These are phyloP conservation scores for Orthonychiurus folsomi DNA, from an alignment of 2,888 invertebrate species.

Conservation along the genomic window DNA sequence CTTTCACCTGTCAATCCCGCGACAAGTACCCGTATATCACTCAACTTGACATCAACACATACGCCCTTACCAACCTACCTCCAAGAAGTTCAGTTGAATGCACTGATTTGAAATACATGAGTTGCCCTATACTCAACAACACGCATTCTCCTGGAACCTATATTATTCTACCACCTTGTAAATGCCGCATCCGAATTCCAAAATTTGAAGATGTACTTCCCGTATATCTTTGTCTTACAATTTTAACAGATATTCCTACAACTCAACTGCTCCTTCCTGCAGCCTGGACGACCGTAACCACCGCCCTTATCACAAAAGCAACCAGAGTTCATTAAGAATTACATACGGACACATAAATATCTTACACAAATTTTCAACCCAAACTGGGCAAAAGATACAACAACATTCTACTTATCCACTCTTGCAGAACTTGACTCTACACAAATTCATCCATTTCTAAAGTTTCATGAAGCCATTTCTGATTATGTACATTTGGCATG, in stretches of 20 bases:
- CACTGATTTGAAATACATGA: not conserved
- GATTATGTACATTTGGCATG: not conserved
- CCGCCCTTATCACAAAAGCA: not conserved
- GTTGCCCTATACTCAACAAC: not conserved
- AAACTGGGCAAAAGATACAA: not conserved
- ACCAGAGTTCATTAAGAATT: not conserved
- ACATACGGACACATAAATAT: not conserved
- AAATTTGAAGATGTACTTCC: not conserved
- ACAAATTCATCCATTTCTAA: too few relatives aligned
- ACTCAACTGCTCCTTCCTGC: not conserved
- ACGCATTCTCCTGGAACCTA: not conserved
- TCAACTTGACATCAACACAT: not conserved
- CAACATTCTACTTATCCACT: not conserved
- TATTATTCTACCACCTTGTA: not conserved
- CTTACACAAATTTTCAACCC: not conserved
- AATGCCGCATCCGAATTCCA: not conserved
- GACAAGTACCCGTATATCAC: not conserved
- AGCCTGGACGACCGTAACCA: not conserved
- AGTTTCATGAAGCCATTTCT: not conserved
- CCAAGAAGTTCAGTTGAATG: not conserved
- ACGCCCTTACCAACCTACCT: not conserved
- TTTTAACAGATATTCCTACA: not conserved
- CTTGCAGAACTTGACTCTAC: not conserved
- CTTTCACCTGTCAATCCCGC: conserved; percentile 1
- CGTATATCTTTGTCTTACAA: not conserved